Evolutionary conservation across 2,888 invertebrate species (phyloP).

Genomic region (Antheraea yamamai): DNA sequence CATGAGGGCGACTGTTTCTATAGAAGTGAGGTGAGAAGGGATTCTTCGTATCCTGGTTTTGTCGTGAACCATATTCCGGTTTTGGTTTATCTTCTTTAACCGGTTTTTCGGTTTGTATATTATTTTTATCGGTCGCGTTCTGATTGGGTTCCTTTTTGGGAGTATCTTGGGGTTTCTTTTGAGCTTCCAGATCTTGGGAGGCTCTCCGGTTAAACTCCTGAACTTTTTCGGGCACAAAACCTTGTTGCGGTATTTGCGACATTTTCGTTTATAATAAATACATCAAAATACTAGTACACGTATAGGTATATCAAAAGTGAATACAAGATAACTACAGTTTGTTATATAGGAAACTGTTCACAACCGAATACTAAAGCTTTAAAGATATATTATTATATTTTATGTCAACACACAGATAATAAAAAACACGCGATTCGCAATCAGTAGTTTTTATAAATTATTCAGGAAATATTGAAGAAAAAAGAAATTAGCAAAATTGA

Average conservation of each 20-base stretch:
- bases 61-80: constrained; percentile 51
- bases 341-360: constrained; percentile 22
- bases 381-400: background rate
- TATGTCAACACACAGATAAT: background rate
- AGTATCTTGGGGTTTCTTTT: constrained; percentile 46
- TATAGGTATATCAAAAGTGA: constrained; percentile 23
- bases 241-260: constrained; percentile 73
- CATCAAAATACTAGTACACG: constrained; percentile 58
- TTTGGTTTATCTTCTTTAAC: constrained; percentile 52
- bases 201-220: constrained; percentile 73
- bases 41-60: constrained; percentile 63
- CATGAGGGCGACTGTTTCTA: constrained; percentile 62
- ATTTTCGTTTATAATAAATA: constrained; percentile 53
- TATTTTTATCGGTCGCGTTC: constrained; percentile 47
- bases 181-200: constrained; percentile 66
- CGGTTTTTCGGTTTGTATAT: constrained; percentile 38
- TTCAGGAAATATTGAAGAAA: background rate
- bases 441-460: background rate
- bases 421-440: background rate
- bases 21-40: constrained; percentile 73
- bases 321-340: constrained; percentile 15
- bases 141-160: constrained; percentile 60
- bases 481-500: background rate
- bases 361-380: constrained; percentile 21
- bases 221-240: constrained; percentile 71